Conservation (phyloP, 1,140 invertebrate genomes). For the Macrosteles quadrilineatus region DNA sequence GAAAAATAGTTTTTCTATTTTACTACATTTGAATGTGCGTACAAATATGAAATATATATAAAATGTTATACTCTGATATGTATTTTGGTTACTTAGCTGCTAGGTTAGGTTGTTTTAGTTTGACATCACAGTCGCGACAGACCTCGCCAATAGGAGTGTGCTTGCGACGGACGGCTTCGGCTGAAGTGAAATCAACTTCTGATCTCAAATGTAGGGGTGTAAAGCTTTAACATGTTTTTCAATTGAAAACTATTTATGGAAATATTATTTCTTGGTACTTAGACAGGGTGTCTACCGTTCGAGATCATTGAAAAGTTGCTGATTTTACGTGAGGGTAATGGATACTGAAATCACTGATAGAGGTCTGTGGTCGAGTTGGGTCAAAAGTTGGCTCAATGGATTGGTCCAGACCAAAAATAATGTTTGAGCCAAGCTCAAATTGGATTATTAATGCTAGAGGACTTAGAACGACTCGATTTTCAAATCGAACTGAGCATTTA, state of each 20-base stretch:
- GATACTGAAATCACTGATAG: too few species aligned
- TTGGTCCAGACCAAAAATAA: too few species aligned
- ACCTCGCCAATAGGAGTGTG: not conserved
- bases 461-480: too few species aligned
- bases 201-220: not conserved
- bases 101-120: slow-evolving; percentile 14
- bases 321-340: too few species aligned
- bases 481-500: too few species aligned
- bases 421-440: too few species aligned
- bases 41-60: slow-evolving; percentile 17
- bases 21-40: slow-evolving; percentile 11
- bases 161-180: not conserved
- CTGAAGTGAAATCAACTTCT: not conserved
- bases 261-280: not conserved
- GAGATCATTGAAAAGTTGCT: too few species aligned
- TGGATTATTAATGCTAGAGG: too few species aligned
- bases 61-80: slow-evolving; percentile 13
- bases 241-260: not conserved
- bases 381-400: too few species aligned
- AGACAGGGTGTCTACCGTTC: not conserved
- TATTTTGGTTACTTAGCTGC: slow-evolving; percentile 10
- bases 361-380: too few species aligned
- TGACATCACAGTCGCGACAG: not conserved
- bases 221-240: not conserved
- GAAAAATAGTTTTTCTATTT: slow-evolving; percentile 12